A percentile compares a stretch with the other conserved stretches of the same genome.
Conservation (phyloP, 2,113 vertebrate genomes). For the Bungarus multicinctus region DNA sequence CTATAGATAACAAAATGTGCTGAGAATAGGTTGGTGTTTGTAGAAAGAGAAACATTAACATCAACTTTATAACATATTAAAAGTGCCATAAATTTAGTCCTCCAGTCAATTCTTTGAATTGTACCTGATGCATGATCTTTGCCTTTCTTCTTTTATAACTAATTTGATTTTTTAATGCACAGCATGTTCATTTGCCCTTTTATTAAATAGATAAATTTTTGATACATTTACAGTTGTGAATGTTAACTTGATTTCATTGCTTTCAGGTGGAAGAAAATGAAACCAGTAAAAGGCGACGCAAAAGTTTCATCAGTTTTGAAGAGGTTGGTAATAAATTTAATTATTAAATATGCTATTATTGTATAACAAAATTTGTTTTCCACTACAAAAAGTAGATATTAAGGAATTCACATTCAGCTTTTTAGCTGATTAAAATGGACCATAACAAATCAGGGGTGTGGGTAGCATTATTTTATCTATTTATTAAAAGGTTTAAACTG, state of each 20-base stretch:
- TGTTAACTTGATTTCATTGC: conserved; percentile 23
- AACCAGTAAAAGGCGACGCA: conserved; percentile 86
- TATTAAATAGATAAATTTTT: background rate
- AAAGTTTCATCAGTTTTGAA: conserved; percentile 74
- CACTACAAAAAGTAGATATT: background rate
- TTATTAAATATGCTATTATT: background rate
- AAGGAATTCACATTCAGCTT: background rate
- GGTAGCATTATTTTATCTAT: background rate
- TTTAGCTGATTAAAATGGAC: background rate
- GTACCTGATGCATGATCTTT: background rate
- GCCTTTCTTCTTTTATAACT: background rate
- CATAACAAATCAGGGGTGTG: background rate
- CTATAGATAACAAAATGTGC: background rate
- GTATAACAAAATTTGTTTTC: background rate
- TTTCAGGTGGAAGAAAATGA: conserved; percentile 82
- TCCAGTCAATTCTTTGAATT: background rate
- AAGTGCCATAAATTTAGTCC: background rate
- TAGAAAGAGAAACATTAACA: background rate
- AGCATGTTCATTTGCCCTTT: background rate
- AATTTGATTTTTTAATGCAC: background rate
- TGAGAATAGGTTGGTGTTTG: background rate
- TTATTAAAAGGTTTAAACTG: background rate
- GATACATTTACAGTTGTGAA: background rate
- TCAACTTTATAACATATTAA: background rate
- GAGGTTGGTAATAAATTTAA: conserved; percentile 76